Evolutionary conservation across 2,113 vertebrate genomes (phyloP).

Genomic region (Equus przewalskii): DNA sequence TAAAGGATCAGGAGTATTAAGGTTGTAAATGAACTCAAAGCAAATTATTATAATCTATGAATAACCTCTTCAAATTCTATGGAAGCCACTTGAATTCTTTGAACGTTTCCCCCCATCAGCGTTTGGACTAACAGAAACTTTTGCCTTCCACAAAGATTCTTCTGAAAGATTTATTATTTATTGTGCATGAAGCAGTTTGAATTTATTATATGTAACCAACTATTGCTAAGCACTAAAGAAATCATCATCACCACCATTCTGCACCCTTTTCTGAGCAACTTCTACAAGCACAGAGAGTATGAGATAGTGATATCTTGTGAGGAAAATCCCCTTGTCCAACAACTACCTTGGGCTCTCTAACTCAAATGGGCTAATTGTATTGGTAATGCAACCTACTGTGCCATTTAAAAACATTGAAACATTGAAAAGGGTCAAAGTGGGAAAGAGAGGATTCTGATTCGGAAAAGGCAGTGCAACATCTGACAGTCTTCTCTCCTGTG

Average conservation of each 20-base stretch:
- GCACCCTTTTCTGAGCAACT: not conserved
- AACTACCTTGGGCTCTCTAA: not conserved
- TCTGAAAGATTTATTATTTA: slow-evolving; percentile 35
- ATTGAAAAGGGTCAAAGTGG: not conserved
- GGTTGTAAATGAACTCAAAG: not conserved
- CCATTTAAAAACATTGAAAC: not conserved
- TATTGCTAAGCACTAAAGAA: slow-evolving; percentile 45
- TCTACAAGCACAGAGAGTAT: not conserved
- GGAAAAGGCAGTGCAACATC: not conserved
- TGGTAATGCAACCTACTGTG: not conserved
- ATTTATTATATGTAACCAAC: not conserved
- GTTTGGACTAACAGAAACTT: not conserved
- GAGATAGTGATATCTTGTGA: not conserved
- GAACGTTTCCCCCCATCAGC: not conserved
- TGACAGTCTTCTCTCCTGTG: not conserved
- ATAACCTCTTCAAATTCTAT: not conserved
- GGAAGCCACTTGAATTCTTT: not conserved
- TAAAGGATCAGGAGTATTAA: not conserved
- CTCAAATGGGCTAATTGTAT: not conserved
- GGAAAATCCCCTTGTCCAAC: not conserved
- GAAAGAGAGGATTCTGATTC: not conserved
- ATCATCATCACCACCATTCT: not conserved
- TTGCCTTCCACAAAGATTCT: not conserved
- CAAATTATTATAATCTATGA: not conserved
- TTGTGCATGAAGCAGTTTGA: not conserved